Percentiles rank a stretch among this genome's conserved stretches.
Evolutionary conservation across 23 tunicate genomes (phyloP).

Genomic region (Trididemnum miniatum): DNA sequence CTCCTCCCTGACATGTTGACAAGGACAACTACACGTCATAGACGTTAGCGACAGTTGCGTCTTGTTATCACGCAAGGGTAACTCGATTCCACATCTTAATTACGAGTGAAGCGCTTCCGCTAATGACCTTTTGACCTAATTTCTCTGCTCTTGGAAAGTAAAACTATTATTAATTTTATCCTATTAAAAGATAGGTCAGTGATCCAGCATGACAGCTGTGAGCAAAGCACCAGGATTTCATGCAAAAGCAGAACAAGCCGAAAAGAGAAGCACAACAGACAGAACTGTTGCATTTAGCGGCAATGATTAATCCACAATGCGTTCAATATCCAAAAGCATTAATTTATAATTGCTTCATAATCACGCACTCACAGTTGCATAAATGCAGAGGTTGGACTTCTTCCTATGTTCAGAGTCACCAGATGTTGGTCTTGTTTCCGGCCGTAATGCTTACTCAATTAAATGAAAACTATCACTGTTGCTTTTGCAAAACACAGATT

Average conservation of each 20-base stretch:
- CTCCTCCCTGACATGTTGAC: background rate
- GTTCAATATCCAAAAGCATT: too few relatives aligned
- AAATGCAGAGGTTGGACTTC: too few relatives aligned
- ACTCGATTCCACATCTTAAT: slow-evolving; percentile 15
- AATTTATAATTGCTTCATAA: too few relatives aligned
- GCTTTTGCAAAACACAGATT: too few relatives aligned
- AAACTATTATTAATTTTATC: slow-evolving; percentile 1
- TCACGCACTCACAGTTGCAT: too few relatives aligned
- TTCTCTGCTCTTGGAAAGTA: slow-evolving; percentile 1
- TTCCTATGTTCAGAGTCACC: too few relatives aligned
- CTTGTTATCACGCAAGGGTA: background rate
- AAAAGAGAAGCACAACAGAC: background rate
- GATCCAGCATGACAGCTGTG: background rate
- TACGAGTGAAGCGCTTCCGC: background rate
- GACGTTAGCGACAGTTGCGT: background rate
- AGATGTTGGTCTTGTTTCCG: too few relatives aligned
- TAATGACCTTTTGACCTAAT: slow-evolving; percentile 19
- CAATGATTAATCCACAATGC: too few relatives aligned
- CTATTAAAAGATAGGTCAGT: background rate
- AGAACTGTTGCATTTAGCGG: background rate
- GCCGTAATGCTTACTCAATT: too few relatives aligned
- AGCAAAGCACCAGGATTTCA: background rate
- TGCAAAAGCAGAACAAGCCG: background rate
- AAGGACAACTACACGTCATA: background rate
- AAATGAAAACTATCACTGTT: too few relatives aligned